These are phyloP conservation scores for Andrena dorsata DNA, from an alignment of 2,888 invertebrate genomes.

Conservation along the genomic window DNA sequence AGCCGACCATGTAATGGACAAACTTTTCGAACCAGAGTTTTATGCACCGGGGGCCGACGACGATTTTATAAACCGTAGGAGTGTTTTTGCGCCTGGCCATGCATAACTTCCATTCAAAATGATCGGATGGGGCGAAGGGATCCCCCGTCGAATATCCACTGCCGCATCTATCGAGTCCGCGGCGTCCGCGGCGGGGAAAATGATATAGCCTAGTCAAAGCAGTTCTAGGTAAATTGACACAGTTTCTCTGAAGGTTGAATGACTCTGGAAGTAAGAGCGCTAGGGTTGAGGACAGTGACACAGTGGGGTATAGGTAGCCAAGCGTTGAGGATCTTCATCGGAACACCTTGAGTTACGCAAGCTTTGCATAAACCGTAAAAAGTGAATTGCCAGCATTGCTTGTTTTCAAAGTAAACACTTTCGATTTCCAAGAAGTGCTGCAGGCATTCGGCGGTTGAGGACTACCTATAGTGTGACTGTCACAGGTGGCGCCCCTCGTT, in stretches of 20 bases:
- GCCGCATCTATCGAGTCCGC: background rate
- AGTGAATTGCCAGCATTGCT: too few species aligned
- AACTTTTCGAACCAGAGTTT: slow-evolving; percentile 70
- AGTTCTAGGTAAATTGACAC: background rate
- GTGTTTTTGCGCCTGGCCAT: slow-evolving; percentile 40
- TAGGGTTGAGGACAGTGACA: too few species aligned
- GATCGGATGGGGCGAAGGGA: slow-evolving; percentile 17
- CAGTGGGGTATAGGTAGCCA: too few species aligned
- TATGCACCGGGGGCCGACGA: slow-evolving; percentile 50
- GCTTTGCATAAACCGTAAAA: too few species aligned
- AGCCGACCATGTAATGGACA: slow-evolving; percentile 60
- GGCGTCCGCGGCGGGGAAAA: background rate
- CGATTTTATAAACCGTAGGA: slow-evolving; percentile 66
- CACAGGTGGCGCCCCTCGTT: too few species aligned
- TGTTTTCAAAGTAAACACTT: too few species aligned
- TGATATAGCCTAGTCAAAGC: background rate
- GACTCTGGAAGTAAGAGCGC: too few species aligned
- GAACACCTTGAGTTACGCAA: too few species aligned
- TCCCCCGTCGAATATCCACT: background rate
- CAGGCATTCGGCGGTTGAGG: too few species aligned
- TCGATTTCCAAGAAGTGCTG: too few species aligned
- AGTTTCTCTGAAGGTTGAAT: background rate
- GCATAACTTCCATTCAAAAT: slow-evolving; percentile 55
- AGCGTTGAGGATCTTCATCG: too few species aligned
- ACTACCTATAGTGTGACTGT: too few species aligned